Percentiles rank a stretch among this genome's conserved stretches.
These are phyloP conservation scores for Meliscaeva auricollis DNA, from an alignment of 2,888 invertebrate genomes.

Conservation along the genomic window DNA sequence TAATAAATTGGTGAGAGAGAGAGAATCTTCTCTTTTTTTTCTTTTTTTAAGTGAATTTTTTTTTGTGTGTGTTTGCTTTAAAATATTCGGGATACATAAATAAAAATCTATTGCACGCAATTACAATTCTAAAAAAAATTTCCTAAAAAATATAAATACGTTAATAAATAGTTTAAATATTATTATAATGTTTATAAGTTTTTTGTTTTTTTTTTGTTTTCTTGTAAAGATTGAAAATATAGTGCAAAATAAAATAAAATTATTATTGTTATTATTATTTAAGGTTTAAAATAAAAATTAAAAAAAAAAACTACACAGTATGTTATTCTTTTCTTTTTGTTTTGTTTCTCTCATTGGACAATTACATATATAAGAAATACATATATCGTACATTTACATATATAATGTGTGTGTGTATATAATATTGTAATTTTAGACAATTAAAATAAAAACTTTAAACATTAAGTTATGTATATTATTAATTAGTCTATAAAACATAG, in stretches of 20 bases:
- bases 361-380: slow-evolving; percentile 41
- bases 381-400: slow-evolving; percentile 23
- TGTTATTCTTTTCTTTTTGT: slow-evolving; percentile 26
- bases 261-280: neutral
- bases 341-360: slow-evolving; percentile 65
- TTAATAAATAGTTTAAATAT: slow-evolving; percentile 65
- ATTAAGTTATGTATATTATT: slow-evolving; percentile 16
- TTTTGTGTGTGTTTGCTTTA: slow-evolving; percentile 4
- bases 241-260: slow-evolving; percentile 51
- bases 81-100: slow-evolving; percentile 57
- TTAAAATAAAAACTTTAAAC: slow-evolving; percentile 23
- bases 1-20: slow-evolving; percentile 15
- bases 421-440: slow-evolving; percentile 33
- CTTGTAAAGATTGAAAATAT: slow-evolving; percentile 58
- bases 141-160: slow-evolving; percentile 67
- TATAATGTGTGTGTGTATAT: slow-evolving; percentile 14
- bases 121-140: slow-evolving; percentile 68
- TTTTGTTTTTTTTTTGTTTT: slow-evolving; percentile 9
- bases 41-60: slow-evolving; percentile 43
- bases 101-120: slow-evolving; percentile 75
- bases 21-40: neutral
- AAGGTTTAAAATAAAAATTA: neutral
- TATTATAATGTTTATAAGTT: slow-evolving; percentile 33
- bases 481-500: slow-evolving; percentile 47
- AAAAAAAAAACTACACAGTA: slow-evolving; percentile 56